Evolutionary conservation across 2,797 vertebrate species (phyloP), one percentile per base, ranked within the genome.

Genomic region (Darevskia mixta): DNA sequence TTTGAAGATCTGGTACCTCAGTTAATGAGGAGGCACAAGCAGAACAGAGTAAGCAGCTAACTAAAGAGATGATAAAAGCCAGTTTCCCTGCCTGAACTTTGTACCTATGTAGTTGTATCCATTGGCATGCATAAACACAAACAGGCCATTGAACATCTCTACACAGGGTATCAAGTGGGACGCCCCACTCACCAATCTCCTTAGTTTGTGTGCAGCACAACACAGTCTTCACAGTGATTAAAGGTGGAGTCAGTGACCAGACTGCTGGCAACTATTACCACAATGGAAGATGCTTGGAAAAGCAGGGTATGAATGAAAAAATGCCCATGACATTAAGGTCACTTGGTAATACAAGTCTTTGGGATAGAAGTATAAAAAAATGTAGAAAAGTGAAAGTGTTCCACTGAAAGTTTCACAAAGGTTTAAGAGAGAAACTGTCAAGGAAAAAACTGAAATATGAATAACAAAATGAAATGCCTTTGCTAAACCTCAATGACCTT

Each of bases 401-500:
- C 38, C n/a, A 35, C 67, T 11, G 10, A 35, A 41, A 10, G 6
- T 61, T 76, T 61, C 71, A 58, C 5, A 45, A 41, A n/a, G 17
- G 6, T 41, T 35, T 35, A 25, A 55, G 32, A 35, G 49, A 27
- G 9, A 5, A 29, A 29, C 15, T 73, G 17, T 35, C 15, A 69
- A 55, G n/a, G 18, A 67, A 45, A 18, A 67, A 67, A 29, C 23
- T 20, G 77, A 9, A 3, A 55, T 72, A 15, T 35, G 18, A 73
- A 10, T 38, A 32, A 20, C 0, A 9, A 35, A 72, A 55, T 73
- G 58, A 2, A 64, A 49, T 4, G 0, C 0, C 11, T 5, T 0
- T 86, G 10, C 20, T 71, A 32, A 5, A 0, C 3, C 32, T 18
- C 0, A 1, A 55, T 92, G 94, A 95, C 93, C 92, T 93, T 94